phyloP scores from a whole-genome alignment of 1,140 invertebrate species.

The Lethrus apterus region DNA sequence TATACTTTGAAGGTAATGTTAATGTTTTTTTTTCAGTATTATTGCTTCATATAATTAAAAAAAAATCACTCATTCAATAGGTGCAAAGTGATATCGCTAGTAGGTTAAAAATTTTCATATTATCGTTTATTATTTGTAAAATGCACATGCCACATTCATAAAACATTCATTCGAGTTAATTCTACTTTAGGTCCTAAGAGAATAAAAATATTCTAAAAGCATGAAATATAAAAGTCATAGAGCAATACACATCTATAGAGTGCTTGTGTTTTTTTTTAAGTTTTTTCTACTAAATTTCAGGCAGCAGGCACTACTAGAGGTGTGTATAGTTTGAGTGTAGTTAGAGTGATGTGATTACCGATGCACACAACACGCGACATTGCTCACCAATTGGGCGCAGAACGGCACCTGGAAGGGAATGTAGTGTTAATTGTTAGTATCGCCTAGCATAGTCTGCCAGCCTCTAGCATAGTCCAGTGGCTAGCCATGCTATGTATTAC shows the following conservation, averaged over 20 bases:
- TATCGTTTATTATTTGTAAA: no score
- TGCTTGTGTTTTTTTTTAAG: constrained; percentile 22
- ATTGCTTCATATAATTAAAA: no score
- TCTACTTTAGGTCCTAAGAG: neutral
- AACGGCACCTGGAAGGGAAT: constrained; percentile 70
- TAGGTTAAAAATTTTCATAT: no score
- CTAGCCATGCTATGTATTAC: constrained; percentile 27
- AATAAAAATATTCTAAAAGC: neutral
- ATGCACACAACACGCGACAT: constrained; percentile 86
- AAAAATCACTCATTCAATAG: no score
- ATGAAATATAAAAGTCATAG: constrained; percentile 1
- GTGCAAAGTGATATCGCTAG: no score
- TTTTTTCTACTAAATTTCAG: constrained; percentile 7
- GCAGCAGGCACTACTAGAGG: constrained; percentile 41
- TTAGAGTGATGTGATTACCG: constrained; percentile 65
- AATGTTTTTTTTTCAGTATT: no score
- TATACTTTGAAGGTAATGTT: no score
- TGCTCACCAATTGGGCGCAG: constrained; percentile 85
- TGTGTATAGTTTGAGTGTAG: constrained; percentile 38
- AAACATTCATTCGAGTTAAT: neutral
- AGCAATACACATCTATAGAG: constrained; percentile 37
- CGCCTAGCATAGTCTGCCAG: constrained; percentile 35
- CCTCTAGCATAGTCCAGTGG: constrained; percentile 25
- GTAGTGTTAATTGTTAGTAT: constrained; percentile 51
- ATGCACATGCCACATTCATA: constrained; percentile 31